phyloP scores from a whole-genome alignment of 2,113 vertebrate genomes.

The Coracopsis vasa region DNA sequence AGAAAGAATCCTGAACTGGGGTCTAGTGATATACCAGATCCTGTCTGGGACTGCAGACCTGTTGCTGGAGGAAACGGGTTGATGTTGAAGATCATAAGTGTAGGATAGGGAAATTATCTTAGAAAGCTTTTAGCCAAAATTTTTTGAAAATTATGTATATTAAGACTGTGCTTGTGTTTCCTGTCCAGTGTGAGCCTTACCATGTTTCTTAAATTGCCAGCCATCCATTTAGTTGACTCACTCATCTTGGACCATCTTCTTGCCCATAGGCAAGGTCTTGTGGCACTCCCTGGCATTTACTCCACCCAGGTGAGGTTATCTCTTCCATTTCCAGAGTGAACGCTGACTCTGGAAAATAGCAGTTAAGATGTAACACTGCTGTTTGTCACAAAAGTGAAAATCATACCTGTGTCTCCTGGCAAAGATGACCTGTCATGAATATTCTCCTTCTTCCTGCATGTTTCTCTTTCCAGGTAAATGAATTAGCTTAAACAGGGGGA shows the following conservation, averaged over 20 bases:
- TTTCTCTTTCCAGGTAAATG: neutral
- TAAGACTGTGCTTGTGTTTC: neutral
- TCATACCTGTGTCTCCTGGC: neutral
- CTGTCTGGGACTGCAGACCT: neutral
- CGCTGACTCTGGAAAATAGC: neutral
- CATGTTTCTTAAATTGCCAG: neutral
- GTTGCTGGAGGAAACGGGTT: neutral
- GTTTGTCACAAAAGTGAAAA: neutral
- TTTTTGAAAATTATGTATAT: neutral
- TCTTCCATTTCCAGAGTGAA: neutral
- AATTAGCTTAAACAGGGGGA: neutral
- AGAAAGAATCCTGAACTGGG: neutral
- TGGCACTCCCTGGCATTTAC: neutral
- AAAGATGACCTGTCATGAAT: neutral
- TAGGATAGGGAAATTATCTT: neutral
- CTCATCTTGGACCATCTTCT: neutral
- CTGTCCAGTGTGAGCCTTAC: neutral
- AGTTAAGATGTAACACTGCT: neutral
- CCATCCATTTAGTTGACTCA: neutral
- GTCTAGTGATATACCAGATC: neutral
- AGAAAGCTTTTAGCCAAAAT: neutral
- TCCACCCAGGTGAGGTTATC: neutral
- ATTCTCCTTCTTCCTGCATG: neutral
- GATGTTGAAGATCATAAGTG: neutral
- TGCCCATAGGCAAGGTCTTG: neutral